Evolutionary conservation across 1,140 invertebrate genomes (phyloP).

Genomic region (Drosophila sechellia): DNA sequence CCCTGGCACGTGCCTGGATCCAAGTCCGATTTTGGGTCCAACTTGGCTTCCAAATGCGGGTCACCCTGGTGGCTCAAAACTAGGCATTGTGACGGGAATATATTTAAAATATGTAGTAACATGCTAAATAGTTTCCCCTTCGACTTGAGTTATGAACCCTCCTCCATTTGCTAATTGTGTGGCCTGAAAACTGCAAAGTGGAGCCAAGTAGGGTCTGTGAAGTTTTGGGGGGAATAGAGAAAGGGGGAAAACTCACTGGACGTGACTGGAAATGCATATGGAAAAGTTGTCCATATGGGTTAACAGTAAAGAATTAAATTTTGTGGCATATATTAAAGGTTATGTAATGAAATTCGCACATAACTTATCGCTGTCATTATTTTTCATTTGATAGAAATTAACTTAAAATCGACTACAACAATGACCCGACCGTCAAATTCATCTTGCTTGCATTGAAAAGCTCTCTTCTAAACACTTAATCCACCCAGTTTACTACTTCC

Average conservation of each 20-base stretch:
- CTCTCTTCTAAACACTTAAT: slow-evolving; percentile 20
- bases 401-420: not conserved
- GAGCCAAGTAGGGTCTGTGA: slow-evolving; percentile 12
- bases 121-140: slow-evolving; percentile 49
- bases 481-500: slow-evolving; percentile 33
- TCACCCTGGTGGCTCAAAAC: slow-evolving; percentile 9
- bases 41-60: slow-evolving; percentile 10
- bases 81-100: slow-evolving; percentile 50
- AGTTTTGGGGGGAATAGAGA: not conserved
- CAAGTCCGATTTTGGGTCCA: slow-evolving; percentile 32
- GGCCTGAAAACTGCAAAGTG: slow-evolving; percentile 30
- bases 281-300: not conserved
- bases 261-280: slow-evolving; percentile 50
- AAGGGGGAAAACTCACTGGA: slow-evolving; percentile 10
- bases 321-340: not conserved
- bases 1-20: slow-evolving; percentile 44
- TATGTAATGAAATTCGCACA: too few species aligned
- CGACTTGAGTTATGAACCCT: slow-evolving; percentile 45
- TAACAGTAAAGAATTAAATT: slow-evolving; percentile 3
- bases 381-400: too few species aligned
- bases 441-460: not conserved
- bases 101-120: slow-evolving; percentile 42
- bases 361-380: too few species aligned
- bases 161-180: slow-evolving; percentile 53
- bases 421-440: not conserved